These are phyloP conservation scores for Sylvia borin DNA, from an alignment of 2,797 vertebrate genomes.

Conservation along the genomic window DNA sequence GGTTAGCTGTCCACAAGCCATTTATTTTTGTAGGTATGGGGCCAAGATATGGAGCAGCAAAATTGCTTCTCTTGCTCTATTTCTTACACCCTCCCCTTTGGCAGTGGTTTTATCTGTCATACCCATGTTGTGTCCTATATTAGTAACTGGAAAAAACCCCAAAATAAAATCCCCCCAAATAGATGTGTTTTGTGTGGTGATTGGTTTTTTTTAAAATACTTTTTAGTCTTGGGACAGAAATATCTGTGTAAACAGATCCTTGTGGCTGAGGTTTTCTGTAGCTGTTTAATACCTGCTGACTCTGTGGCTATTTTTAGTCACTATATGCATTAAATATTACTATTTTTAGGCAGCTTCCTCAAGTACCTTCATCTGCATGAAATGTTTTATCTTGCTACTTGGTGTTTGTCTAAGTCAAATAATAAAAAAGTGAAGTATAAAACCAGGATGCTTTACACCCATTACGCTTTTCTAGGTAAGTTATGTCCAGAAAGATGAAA, in stretches of 20 bases:
- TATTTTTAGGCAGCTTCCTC: background rate
- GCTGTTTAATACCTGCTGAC: background rate
- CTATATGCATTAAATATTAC: background rate
- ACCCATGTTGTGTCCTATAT: background rate
- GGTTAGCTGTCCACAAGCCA: slow-evolving; percentile 25
- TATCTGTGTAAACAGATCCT: background rate
- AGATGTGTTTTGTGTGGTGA: background rate
- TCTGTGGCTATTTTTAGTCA: background rate
- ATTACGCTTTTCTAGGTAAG: background rate
- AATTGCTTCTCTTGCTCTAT: background rate
- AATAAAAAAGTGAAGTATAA: background rate
- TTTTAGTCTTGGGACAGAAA: background rate
- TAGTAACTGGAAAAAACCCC: background rate
- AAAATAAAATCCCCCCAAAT: background rate
- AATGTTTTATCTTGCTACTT: background rate
- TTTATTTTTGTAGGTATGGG: slow-evolving; percentile 12
- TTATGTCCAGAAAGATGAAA: background rate
- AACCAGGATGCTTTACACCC: background rate
- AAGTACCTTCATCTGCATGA: background rate
- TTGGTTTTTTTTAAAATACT: too few relatives aligned
- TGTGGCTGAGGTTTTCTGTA: background rate
- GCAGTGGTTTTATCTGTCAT: background rate
- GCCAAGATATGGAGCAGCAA: background rate
- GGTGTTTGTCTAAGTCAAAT: background rate
- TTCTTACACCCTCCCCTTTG: background rate